phyloP scores from a whole-genome alignment of 2,113 vertebrate genomes.

The Grallaria varia region DNA sequence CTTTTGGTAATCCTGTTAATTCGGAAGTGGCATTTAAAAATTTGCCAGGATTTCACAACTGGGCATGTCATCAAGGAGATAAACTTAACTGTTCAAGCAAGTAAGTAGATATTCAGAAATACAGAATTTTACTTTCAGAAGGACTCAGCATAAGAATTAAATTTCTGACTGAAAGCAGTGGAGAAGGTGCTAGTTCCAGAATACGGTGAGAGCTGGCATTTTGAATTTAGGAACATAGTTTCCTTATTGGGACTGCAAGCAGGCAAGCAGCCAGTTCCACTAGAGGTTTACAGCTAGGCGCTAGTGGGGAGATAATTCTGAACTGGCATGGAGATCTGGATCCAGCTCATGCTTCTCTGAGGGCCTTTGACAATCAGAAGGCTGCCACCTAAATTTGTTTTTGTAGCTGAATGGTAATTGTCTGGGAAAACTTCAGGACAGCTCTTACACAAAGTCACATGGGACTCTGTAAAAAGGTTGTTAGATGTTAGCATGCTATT shows the following conservation, averaged over 20 bases:
- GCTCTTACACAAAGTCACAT: neutral
- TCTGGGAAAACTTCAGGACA: neutral
- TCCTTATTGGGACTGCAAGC: neutral
- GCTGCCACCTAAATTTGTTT: neutral
- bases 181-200: neutral
- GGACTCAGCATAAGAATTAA: neutral
- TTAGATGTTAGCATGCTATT: neutral
- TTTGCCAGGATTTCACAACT: fast-evolving
- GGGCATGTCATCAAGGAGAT: neutral
- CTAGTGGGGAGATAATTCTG: neutral
- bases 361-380: neutral
- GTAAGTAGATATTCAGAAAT: neutral
- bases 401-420: neutral
- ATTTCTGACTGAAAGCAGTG: neutral
- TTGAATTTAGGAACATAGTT: neutral
- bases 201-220: neutral
- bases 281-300: neutral
- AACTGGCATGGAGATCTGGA: neutral
- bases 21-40: neutral
- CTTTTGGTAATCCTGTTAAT: neutral
- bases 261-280: neutral
- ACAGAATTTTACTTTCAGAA: neutral
- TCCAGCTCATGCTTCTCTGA: neutral
- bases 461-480: neutral
- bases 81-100: neutral